A percentile compares a stretch with the other conserved stretches of the same genome.
These are phyloP conservation scores for Andrena cerasifolii DNA, from an alignment of 1,140 invertebrate genomes.

Conservation along the genomic window DNA sequence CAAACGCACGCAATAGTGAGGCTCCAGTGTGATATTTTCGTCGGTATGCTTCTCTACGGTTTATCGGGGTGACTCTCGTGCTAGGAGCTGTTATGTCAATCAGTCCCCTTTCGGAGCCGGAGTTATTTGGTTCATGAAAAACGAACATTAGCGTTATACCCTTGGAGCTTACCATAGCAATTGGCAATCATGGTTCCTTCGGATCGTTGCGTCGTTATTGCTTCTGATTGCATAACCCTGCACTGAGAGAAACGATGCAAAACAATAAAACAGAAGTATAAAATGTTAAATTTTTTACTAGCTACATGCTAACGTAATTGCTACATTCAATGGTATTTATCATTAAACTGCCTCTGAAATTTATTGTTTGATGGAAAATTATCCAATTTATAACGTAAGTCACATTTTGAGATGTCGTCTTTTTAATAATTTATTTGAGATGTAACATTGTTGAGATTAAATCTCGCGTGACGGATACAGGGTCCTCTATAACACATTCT, in stretches of 20 bases:
- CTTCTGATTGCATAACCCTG: slow-evolving; percentile 54
- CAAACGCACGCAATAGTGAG: slow-evolving; percentile 49
- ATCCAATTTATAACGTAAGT: too few species aligned
- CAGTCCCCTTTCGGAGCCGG: slow-evolving; percentile 47
- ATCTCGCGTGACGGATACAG: too few species aligned
- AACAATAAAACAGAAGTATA: slow-evolving; percentile 3
- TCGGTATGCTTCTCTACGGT: slow-evolving; percentile 14
- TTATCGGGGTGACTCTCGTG: slow-evolving; percentile 47
- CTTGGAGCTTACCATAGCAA: slow-evolving; percentile 34
- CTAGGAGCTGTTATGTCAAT: slow-evolving; percentile 53
- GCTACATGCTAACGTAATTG: not conserved
- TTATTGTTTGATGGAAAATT: not conserved
- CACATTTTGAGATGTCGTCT: too few species aligned
- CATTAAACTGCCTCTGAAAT: not conserved
- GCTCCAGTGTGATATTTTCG: slow-evolving; percentile 43
- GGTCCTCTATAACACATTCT: too few species aligned
- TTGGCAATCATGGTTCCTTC: slow-evolving; percentile 58
- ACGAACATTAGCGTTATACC: slow-evolving; percentile 58
- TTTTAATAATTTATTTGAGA: too few species aligned
- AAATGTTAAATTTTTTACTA: not conserved
- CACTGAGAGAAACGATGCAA: slow-evolving; percentile 2
- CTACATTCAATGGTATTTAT: not conserved
- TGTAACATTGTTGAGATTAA: too few species aligned
- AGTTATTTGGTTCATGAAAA: slow-evolving; percentile 64
- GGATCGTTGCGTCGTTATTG: slow-evolving; percentile 60